Base-by-base conservation (phyloP, 2,888 invertebrate species). In the Dynastes maya region DNA sequence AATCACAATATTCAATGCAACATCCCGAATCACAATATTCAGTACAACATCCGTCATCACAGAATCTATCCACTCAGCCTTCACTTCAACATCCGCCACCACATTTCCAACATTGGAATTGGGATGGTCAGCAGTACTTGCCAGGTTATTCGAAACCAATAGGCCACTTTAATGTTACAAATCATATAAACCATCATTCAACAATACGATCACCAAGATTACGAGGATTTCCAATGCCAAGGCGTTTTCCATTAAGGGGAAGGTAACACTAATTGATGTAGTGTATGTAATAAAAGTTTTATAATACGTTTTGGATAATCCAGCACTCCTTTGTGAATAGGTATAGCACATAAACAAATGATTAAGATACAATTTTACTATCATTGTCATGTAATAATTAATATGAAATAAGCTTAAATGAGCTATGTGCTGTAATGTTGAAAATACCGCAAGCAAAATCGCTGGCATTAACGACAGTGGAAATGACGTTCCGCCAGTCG, bases 161-260 rank as follows among this genome's bases (percentile, higher is more conserved):
- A 27, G 27, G 61, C 61, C 45, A 5, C 40, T 37, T 61, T 74
- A 13, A 22, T 45, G 45, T 45, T 4, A 5, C 61, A 61, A 63
- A 29, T 45, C 61, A 72, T 22, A 58, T 58, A 16, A 58, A 72
- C n/a, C 32, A 5, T 37, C 32, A 37, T 37, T 32, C 32, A 0
- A 51, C 55, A 61, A 6, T 61, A 37, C 45, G 29, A 45, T 61
- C 72, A 61, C 16, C 71, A 16, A 22, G 45, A 22, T 27, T 29
- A 13, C 61, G 40, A 61, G 72, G 45, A 61, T 74, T 27, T 61
- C 61, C 72, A 74, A 6, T 40, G 16, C 27, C 11, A 63, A 63
- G 72, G 8, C 40, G 61, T 74, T 74, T 40, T 74, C 6, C 45
- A 40, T 27, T 45, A 37, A 74, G 72, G 61, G 72, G 72, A 74